Base-by-base conservation (phyloP, 2,113 vertebrate species). In the Sialia sialis region DNA sequence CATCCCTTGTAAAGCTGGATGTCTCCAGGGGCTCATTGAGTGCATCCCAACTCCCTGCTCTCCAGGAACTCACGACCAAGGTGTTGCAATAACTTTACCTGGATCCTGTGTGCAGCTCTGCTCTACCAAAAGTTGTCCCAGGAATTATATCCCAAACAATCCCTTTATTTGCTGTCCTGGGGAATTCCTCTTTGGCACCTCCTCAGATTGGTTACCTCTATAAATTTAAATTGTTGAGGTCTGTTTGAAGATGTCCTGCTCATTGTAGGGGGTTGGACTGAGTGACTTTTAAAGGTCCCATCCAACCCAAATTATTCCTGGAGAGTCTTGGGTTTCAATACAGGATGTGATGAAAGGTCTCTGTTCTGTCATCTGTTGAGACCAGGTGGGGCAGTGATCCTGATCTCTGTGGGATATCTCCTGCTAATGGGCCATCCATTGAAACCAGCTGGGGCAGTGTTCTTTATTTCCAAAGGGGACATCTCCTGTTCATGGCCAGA, bases 101-200 rank as follows among this genome's bases (percentile, higher is more conserved):
- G 64, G 41, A 30, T 9, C 12, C 26, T 3, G 2, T 2, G 0
- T 7, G 20, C 6, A 11, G 21, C 74, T 70, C 51, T 73, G 69
- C 38, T 41, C 7, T 3, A 8, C 20, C 48, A 32, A 7, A 49
- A 9, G 15, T 0, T 51, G 3, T 13, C 77, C 68, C 69, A 32
- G 79, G 62, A 68, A 56, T 26, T 25, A 36, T 0, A 9, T 56
- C 74, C 66, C 66, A 2, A 4, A 21, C 1, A 63, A 75, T 30
- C 52, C 13, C 43, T 26, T 72, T 60, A 36, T 73, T 84, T 52
- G 76, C 59, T 5, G 0, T 34, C 29, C 2, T 4, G 0, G 58
- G 62, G 52, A 63, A 59, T 72, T 87, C 75, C 78, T 48, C 41
- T 46, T 14, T 56, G 52, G 62, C 30, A 36, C 14, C 22, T 56